phyloP scores from a whole-genome alignment of 1,140 invertebrate genomes.

The Aplysia californica region DNA sequence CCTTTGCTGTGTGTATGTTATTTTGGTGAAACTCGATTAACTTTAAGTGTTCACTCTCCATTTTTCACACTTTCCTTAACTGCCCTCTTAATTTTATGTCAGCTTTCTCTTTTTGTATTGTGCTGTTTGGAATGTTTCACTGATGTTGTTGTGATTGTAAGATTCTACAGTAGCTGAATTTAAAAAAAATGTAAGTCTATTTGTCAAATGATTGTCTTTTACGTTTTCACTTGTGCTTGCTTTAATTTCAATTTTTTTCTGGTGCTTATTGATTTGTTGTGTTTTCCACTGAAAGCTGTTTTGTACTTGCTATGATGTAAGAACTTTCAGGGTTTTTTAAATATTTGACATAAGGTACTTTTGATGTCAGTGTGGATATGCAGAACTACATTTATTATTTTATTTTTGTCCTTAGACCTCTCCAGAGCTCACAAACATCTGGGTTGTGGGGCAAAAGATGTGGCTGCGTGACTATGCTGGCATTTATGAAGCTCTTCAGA shows the following conservation, averaged over 20 bases:
- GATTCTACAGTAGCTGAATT: too few relatives aligned
- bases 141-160: too few relatives aligned
- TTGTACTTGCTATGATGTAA: background rate
- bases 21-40: too few relatives aligned
- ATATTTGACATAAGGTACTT: background rate
- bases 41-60: too few relatives aligned
- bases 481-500: conserved; percentile 78
- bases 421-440: conserved; percentile 80
- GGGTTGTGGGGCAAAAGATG: conserved; percentile 85
- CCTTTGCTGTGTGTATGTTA: too few relatives aligned
- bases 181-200: too few relatives aligned
- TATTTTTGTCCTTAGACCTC: conserved; percentile 63
- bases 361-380: too few relatives aligned
- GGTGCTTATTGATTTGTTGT: background rate
- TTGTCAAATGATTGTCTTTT: too few relatives aligned
- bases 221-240: background rate
- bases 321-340: background rate
- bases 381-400: conserved; percentile 8
- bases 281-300: background rate
- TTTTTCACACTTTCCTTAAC: too few relatives aligned
- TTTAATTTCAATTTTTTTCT: background rate
- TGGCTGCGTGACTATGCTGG: conserved; percentile 85
- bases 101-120: too few relatives aligned
- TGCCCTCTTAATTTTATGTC: too few relatives aligned
- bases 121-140: too few relatives aligned